Percentiles rank a stretch among this genome's conserved stretches.
These are phyloP conservation scores for Callosobruchus maculatus DNA, from an alignment of 2,888 invertebrate genomes.

Conservation along the genomic window DNA sequence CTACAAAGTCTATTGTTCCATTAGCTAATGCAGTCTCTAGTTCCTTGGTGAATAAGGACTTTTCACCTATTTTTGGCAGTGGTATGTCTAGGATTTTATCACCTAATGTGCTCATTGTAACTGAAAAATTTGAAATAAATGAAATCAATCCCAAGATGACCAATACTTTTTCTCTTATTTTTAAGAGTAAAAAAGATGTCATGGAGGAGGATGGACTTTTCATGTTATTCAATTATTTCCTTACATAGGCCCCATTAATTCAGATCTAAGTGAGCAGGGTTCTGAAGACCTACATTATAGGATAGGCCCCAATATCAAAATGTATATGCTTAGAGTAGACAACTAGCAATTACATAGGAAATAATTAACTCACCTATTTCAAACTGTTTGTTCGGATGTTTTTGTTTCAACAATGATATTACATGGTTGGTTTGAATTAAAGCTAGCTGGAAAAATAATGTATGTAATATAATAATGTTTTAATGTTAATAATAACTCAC, in stretches of 20 bases:
- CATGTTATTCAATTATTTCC: no score
- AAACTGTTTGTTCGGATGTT: conserved; percentile 72
- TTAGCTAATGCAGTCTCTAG: conserved; percentile 79
- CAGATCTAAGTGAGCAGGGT: no score
- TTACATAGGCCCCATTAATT: no score
- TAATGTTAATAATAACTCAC: conserved; percentile 49
- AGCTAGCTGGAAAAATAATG: conserved; percentile 73
- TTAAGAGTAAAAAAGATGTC: no score
- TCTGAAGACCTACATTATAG: no score
- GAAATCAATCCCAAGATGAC: no score
- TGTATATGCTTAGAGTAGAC: no score
- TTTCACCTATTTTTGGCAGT: conserved; percentile 93
- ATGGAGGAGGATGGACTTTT: no score
- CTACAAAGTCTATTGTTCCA: conserved; percentile 84
- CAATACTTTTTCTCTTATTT: no score
- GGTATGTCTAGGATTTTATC: conserved; percentile 87
- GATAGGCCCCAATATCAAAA: no score
- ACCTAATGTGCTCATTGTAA: conserved; percentile 89
- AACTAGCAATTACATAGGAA: no score
- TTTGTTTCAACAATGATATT: conserved; percentile 70
- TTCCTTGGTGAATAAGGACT: conserved; percentile 93
- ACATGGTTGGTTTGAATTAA: conserved; percentile 90
- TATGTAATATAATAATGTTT: conserved; percentile 5
- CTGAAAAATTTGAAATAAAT: no score
- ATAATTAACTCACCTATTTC: conserved; percentile 87